Evolutionary conservation across 2,888 invertebrate species (phyloP), one percentile per base, ranked within the genome.

Genomic region (Rugalucina vietnamica): DNA sequence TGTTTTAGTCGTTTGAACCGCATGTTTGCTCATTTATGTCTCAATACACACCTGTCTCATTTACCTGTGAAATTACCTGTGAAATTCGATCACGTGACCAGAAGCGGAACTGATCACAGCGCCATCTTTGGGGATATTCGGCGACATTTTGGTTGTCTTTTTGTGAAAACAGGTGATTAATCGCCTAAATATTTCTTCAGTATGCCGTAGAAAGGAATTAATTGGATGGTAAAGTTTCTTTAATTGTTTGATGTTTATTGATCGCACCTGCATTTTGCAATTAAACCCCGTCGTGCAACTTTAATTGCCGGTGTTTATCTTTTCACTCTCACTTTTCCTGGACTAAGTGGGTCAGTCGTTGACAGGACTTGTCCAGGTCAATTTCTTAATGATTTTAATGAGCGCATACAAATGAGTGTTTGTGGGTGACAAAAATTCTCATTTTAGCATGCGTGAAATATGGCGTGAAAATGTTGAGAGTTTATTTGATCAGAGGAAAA

Each of bases 21-120:
- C n/a, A n/a, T n/a, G n/a, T n/a, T n/a, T n/a, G n/a, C n/a, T n/a
- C n/a, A 29, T n/a, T 60, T 60, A 27, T 29, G 60, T 5, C 18
- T 14, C 60, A 60, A n/a, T 60, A 60, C 60, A 60, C 60, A 60
- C 60, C 60, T 60, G 60, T 60, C 60, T 60, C 60, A 60, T 60
- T 60, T 60, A 60, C 60, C 60, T 60, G 60, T 60, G 60, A n/a
- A 60, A 60, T 60, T 60, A 60, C 60, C 60, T 60, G 60, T 60
- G 60, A 60, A 60, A 60, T 27, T 24, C 5, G 24, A 29, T 60
- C 60, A 60, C 60, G 29, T 60, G 60, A 60, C 60, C 29, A 29
- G 4, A 60, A 60, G 60, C 60, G 60, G 60, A 60, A 60, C 60
- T 24, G 24, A n/a, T 60, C 12, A 60, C 60, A 60, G 60, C 60